Evolutionary conservation across 2,113 vertebrate species (phyloP).

Genomic region (Hucho hucho): DNA sequence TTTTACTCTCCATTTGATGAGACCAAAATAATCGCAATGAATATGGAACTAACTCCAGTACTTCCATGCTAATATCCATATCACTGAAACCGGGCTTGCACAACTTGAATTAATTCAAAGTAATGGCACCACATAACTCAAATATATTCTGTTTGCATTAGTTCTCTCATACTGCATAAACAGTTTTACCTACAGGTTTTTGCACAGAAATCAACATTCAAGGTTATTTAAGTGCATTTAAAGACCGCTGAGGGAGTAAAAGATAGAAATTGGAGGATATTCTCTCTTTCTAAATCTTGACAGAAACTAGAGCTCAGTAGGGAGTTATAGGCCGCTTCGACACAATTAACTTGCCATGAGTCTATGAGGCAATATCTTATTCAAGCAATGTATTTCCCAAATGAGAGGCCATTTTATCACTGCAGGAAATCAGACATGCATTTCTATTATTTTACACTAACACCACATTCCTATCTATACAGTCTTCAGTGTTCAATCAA

Average conservation of each 20-base stretch:
- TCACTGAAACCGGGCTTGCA: constrained; percentile 68
- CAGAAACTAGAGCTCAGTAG: constrained; percentile 46
- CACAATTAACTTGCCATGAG: constrained; percentile 73
- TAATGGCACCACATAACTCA: constrained; percentile 59
- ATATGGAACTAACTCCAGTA: constrained; percentile 62
- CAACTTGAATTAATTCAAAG: constrained; percentile 68
- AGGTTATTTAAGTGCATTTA: constrained; percentile 38
- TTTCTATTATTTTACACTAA: constrained; percentile 32
- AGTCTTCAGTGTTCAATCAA: constrained; percentile 41
- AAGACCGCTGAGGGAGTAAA: background rate
- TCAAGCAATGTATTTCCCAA: constrained; percentile 70
- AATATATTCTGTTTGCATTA: background rate
- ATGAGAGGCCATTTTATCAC: constrained; percentile 61
- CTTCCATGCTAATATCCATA: constrained; percentile 72
- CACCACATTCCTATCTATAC: constrained; percentile 59
- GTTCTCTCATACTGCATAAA: constrained; percentile 50
- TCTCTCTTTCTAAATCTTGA: constrained; percentile 55
- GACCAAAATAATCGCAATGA: constrained; percentile 74
- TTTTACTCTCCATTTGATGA: constrained; percentile 65
- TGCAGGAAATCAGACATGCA: constrained; percentile 38
- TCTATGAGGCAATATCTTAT: constrained; percentile 67
- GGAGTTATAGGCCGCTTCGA: constrained; percentile 68
- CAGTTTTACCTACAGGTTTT: constrained; percentile 24
- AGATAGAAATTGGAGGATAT: background rate
- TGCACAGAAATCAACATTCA: constrained; percentile 29